Conservation (phyloP, 53 echinoderm and acorn worm genomes). For the Crossaster papposus region DNA sequence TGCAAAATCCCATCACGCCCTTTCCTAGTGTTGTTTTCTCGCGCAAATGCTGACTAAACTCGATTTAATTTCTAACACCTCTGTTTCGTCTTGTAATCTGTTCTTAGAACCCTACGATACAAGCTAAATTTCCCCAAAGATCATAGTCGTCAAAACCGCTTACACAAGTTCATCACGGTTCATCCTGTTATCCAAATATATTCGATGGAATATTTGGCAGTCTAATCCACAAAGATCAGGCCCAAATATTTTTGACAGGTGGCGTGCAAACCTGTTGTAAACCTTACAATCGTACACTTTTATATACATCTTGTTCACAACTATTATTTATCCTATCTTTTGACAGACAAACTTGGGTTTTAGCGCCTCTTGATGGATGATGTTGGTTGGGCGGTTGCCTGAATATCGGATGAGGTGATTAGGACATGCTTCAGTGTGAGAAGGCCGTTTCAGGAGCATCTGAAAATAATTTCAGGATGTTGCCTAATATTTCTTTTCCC, state of each 20-base stretch:
- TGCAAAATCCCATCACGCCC: too few relatives aligned
- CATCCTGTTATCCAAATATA: neutral
- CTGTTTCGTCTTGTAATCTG: neutral
- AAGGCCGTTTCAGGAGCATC: neutral
- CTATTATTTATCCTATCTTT: neutral
- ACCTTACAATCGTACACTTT: neutral
- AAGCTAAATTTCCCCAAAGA: neutral
- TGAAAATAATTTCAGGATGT: constrained; percentile 14
- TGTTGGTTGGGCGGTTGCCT: neutral
- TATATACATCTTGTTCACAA: too few relatives aligned
- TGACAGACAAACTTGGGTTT: neutral
- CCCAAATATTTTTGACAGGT: neutral
- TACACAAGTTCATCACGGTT: neutral
- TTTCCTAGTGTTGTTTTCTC: too few relatives aligned
- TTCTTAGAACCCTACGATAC: neutral
- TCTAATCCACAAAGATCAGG: too few relatives aligned
- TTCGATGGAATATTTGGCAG: neutral
- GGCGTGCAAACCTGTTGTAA: neutral
- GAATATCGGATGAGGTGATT: neutral
- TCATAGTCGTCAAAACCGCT: neutral
- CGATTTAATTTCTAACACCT: neutral
- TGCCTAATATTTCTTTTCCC: neutral
- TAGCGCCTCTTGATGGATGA: neutral
- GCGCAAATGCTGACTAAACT: neutral
- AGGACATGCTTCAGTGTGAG: neutral